These are phyloP conservation scores for Microdon myrmicae DNA, from an alignment of 2,888 invertebrate species.

Conservation along the genomic window DNA sequence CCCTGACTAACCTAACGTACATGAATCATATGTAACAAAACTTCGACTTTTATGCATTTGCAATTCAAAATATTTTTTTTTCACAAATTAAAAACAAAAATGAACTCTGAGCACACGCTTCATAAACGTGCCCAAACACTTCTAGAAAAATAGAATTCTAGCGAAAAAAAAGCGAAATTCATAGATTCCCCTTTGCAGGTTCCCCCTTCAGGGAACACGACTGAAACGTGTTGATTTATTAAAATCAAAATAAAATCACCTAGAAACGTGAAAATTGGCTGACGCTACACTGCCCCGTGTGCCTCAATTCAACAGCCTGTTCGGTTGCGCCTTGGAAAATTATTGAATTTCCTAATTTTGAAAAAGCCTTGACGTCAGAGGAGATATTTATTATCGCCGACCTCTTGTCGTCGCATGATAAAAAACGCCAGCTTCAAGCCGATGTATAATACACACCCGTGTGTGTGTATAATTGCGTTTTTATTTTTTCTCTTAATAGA, in stretches of 20 bases:
- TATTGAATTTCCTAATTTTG: conserved; percentile 23
- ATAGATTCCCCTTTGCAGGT: conserved; percentile 19
- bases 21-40: conserved; percentile 35
- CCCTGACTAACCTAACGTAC: conserved; percentile 1
- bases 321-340: conserved; percentile 12
- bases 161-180: not conserved
- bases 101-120: not conserved
- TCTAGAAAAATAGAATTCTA: not conserved
- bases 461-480: conserved; percentile 18
- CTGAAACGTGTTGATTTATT: conserved; percentile 22
- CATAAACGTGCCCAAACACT: conserved; percentile 1
- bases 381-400: conserved; percentile 28
- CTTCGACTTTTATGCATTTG: conserved; percentile 23
- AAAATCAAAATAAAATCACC: conserved; percentile 20
- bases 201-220: conserved; percentile 21
- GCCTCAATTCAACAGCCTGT: conserved; percentile 9
- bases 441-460: too few species aligned
- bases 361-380: conserved; percentile 20
- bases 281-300: not conserved
- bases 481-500: conserved; percentile 18
- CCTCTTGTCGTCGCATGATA: conserved; percentile 25
- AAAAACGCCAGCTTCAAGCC: too few species aligned
- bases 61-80: conserved; percentile 3
- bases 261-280: conserved; percentile 4
- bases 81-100: conserved; percentile 2